Evolutionary conservation across 2,797 vertebrate genomes (phyloP).

Genomic region (Hydrophis major): DNA sequence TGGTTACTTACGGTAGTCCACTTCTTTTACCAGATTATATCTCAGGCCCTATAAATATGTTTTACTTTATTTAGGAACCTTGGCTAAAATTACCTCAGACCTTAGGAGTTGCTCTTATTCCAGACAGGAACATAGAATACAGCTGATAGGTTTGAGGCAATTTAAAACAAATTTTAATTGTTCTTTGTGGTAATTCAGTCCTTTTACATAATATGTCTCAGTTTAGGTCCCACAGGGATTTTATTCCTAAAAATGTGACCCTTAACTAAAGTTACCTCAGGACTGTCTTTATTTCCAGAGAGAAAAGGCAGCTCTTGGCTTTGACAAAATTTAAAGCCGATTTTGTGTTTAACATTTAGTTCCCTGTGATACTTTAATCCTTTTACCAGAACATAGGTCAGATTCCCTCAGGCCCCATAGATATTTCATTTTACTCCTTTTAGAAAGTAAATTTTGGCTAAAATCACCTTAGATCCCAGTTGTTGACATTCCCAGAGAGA

Average conservation of each 20-base stretch:
- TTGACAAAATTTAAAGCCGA: not conserved
- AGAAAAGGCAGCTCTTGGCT: not conserved
- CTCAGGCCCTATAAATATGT: not conserved
- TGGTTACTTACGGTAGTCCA: not conserved
- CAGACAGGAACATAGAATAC: not conserved
- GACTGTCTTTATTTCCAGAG: not conserved
- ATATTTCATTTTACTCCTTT: not conserved
- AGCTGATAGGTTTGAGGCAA: not conserved
- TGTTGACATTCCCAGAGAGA: not conserved
- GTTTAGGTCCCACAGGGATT: not conserved
- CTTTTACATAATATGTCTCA: not conserved
- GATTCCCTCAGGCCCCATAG: not conserved
- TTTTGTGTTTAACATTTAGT: not conserved
- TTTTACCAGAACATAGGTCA: not conserved
- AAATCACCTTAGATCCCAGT: not conserved
- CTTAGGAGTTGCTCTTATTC: not conserved
- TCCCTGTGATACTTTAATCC: not conserved
- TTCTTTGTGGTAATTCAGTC: not conserved
- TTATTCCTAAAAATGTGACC: not conserved
- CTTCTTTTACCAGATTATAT: not conserved
- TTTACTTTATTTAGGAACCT: not conserved
- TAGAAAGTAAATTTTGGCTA: not conserved
- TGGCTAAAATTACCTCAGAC: not conserved
- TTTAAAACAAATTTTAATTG: not conserved
- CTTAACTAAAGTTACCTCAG: not conserved